phyloP scores from a whole-genome alignment of 2,797 vertebrate species.

The Chloroceryle inda region DNA sequence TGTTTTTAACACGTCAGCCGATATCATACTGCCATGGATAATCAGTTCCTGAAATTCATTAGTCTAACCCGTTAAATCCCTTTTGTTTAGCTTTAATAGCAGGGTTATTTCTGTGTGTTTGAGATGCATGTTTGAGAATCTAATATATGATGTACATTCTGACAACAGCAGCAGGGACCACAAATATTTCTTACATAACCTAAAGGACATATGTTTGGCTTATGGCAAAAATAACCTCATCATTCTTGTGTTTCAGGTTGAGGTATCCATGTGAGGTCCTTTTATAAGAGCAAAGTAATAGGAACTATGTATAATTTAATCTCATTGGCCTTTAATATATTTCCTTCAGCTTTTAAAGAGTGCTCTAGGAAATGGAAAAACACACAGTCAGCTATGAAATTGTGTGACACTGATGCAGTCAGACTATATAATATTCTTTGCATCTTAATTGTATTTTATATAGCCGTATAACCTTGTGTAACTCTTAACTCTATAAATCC shows the following conservation, averaged over 20 bases:
- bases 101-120: conserved; percentile 59
- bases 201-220: conserved; percentile 70
- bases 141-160: conserved; percentile 72
- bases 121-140: conserved; percentile 37
- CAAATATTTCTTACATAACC: conserved; percentile 70
- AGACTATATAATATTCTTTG: conserved; percentile 44
- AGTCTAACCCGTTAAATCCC: conserved; percentile 74
- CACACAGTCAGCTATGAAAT: conserved; percentile 65
- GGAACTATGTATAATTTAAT: conserved; percentile 57
- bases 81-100: conserved; percentile 79
- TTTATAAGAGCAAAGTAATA: conserved; percentile 63
- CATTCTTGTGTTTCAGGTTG: conserved; percentile 26
- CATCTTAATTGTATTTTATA: conserved; percentile 70
- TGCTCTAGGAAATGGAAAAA: conserved; percentile 71
- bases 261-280: conserved; percentile 55
- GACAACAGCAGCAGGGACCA: conserved; percentile 59
- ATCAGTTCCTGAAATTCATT: conserved; percentile 83
- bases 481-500: conserved; percentile 48
- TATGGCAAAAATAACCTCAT: conserved; percentile 56
- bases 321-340: conserved; percentile 55
- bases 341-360: conserved; percentile 70
- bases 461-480: conserved; percentile 52
- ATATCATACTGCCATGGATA: conserved; percentile 77
- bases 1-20: conserved; percentile 74
- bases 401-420: conserved; percentile 55